Evolutionary conservation across 2,797 vertebrate species (phyloP).

Genomic region (Trachurus trachurus): DNA sequence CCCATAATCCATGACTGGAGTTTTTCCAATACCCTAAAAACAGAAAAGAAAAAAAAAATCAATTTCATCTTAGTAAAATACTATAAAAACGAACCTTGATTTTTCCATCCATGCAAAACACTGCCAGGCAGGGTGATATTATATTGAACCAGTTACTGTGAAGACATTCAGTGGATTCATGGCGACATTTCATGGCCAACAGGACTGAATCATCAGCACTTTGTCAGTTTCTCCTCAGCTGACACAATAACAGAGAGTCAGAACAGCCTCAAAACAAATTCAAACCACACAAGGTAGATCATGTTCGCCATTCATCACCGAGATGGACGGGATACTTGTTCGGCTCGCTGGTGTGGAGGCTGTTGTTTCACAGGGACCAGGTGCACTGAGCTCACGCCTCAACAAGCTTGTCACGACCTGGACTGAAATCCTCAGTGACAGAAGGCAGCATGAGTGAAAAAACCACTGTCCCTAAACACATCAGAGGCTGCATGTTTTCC

Average conservation of each 20-base stretch:
- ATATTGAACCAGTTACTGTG: neutral
- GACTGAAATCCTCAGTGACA: conserved; percentile 46
- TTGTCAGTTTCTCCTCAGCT: neutral
- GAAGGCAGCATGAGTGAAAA: conserved; percentile 19
- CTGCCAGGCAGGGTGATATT: neutral
- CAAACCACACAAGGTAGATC: neutral
- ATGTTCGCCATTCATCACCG: neutral
- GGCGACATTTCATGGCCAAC: neutral
- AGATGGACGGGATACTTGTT: conserved; percentile 1
- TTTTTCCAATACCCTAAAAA: neutral
- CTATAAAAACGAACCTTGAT: neutral
- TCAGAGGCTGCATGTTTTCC: conserved; percentile 30
- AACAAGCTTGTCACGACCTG: conserved; percentile 18
- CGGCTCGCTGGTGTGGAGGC: neutral
- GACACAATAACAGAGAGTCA: neutral
- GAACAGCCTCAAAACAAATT: neutral
- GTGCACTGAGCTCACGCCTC: conserved; percentile 29
- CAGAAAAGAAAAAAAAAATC: neutral
- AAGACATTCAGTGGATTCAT: conserved; percentile 4
- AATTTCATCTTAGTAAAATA: neutral
- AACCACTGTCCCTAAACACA: conserved; percentile 30
- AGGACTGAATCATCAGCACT: neutral
- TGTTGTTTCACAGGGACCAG: conserved; percentile 39
- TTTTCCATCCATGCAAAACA: neutral
- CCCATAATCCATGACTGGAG: neutral